Percentiles rank a stretch among this genome's conserved stretches.
Conservation (phyloP, 2,797 vertebrate species). For the Trichosurus vulpecula region DNA sequence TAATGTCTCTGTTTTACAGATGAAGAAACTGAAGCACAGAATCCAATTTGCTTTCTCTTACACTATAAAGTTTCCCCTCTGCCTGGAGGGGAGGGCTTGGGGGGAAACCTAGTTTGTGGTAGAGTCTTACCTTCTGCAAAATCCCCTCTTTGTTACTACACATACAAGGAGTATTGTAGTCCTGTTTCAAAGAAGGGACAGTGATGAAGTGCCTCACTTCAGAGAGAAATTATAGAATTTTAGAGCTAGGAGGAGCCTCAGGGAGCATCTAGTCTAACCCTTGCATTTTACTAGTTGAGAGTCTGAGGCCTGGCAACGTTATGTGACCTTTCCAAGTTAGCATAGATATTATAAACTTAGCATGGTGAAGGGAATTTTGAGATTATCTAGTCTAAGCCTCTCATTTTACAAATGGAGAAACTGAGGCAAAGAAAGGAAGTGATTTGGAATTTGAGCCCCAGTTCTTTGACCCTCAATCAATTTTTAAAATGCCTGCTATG, state of each 20-base stretch:
- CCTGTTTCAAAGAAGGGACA: not conserved
- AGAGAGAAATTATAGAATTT: not conserved
- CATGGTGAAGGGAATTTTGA: not conserved
- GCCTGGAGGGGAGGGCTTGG: not conserved
- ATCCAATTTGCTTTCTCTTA: not conserved
- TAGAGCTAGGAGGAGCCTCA: not conserved
- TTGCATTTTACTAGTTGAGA: not conserved
- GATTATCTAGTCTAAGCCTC: not conserved
- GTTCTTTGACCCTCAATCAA: not conserved
- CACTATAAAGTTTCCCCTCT: not conserved
- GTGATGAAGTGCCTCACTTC: not conserved
- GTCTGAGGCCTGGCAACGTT: not conserved
- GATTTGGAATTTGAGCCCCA: not conserved
- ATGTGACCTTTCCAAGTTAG: not conserved
- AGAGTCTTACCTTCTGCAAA: not conserved
- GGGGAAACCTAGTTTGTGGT: not conserved
- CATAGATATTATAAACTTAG: not conserved
- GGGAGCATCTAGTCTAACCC: not conserved
- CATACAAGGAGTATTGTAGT: not conserved
- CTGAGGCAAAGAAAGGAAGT: not conserved
- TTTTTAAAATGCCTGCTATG: not conserved
- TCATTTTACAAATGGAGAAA: not conserved
- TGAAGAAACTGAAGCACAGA: not conserved
- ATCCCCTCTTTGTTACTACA: not conserved
- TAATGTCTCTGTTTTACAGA: not conserved